Conservation (phyloP, 1,140 invertebrate genomes). For the Eumaeus atala region DNA sequence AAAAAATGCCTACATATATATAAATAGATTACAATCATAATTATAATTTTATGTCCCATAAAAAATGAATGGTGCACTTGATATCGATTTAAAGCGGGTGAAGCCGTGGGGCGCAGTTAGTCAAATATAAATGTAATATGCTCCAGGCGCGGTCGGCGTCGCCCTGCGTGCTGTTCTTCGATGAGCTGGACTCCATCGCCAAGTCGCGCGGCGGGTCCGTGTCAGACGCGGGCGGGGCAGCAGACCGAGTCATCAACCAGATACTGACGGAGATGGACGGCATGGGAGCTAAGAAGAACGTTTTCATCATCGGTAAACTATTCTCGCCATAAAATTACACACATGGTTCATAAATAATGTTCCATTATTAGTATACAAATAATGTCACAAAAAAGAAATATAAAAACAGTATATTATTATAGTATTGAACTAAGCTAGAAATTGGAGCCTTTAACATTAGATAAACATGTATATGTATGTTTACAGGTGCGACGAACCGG, state of each 20-base stretch:
- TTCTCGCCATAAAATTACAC: neutral
- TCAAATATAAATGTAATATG: neutral
- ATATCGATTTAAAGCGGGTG: too few species aligned
- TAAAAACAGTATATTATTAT: too few species aligned
- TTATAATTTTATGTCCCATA: too few species aligned
- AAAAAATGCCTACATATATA: too few species aligned
- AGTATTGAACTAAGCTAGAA: too few species aligned
- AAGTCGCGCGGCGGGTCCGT: conserved; percentile 98
- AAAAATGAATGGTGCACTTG: too few species aligned
- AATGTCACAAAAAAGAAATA: too few species aligned
- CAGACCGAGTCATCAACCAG: conserved; percentile 99
- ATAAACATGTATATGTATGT: too few species aligned
- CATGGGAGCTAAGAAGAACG: conserved; percentile 99
- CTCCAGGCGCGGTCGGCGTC: conserved; percentile 95
- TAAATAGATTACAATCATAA: too few species aligned
- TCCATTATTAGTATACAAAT: too few species aligned
- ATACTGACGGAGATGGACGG: conserved; percentile 99
- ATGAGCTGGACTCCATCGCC: conserved; percentile 99
- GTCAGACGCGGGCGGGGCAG: conserved; percentile 98
- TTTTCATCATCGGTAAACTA: conserved; percentile 95
- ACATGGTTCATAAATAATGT: neutral
- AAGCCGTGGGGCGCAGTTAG: too few species aligned
- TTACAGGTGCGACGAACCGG: conserved; percentile 74
- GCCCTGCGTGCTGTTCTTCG: conserved; percentile 99
- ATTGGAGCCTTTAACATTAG: too few species aligned